These are phyloP conservation scores for Hermaeophaga mercurialis DNA, from an alignment of 2,888 invertebrate genomes.

Conservation along the genomic window DNA sequence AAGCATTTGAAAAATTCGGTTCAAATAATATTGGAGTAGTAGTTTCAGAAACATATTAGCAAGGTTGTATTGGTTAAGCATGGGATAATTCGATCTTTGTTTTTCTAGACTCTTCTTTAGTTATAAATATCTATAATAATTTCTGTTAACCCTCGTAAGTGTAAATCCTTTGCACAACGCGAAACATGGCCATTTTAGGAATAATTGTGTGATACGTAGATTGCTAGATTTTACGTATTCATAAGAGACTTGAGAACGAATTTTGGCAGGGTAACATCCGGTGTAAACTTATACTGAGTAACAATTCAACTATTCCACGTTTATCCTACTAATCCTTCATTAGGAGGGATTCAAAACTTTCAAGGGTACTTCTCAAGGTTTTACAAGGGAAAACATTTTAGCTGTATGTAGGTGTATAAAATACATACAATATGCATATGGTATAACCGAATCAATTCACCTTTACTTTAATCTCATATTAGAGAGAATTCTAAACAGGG, in stretches of 20 bases:
- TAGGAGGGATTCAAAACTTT: neutral
- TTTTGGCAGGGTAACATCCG: constrained; percentile 27
- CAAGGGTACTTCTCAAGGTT: neutral
- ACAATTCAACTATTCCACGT: constrained; percentile 12
- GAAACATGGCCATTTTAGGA: constrained; percentile 17
- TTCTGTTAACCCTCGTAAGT: neutral
- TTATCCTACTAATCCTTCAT: constrained; percentile 3
- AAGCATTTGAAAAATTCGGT: too few relatives aligned
- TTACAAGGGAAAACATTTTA: neutral
- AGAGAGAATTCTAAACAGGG: too few relatives aligned
- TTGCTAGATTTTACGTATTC: constrained; percentile 25
- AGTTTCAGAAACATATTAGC: too few relatives aligned
- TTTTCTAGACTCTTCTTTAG: too few relatives aligned
- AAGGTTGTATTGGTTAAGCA: too few relatives aligned
- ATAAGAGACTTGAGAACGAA: constrained; percentile 19
- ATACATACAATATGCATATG: too few relatives aligned
- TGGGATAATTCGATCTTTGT: too few relatives aligned
- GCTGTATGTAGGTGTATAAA: neutral
- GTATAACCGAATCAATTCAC: too few relatives aligned
- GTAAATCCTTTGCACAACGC: constrained; percentile 10
- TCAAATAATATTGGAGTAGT: too few relatives aligned
- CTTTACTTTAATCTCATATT: too few relatives aligned
- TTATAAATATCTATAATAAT: too few relatives aligned
- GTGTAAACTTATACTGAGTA: constrained; percentile 13
- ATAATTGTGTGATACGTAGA: constrained; percentile 20